Conservation (phyloP, 2,113 vertebrate genomes). For the Lophura nycthemera region DNA sequence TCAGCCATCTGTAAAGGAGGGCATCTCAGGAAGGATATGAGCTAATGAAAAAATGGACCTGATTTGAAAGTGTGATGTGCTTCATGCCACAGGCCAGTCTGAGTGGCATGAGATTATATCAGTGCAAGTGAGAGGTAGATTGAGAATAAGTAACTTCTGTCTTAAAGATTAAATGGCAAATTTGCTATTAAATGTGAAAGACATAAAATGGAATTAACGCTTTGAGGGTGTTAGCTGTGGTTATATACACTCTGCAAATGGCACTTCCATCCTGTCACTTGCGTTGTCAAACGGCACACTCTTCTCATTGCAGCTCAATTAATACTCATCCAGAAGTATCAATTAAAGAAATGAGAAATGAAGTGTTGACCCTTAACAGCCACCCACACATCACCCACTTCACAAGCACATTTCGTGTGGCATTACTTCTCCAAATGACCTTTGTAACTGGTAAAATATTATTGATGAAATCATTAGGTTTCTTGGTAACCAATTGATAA, state of each 20-base stretch:
- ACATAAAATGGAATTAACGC: conserved; percentile 77
- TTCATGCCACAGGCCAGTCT: conserved; percentile 76
- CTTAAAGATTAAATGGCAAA: conserved; percentile 79
- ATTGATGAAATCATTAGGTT: conserved; percentile 67
- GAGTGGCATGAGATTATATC: conserved; percentile 74
- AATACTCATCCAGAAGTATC: conserved; percentile 58
- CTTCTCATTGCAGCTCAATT: conserved; percentile 58
- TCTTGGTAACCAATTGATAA: conserved; percentile 63
- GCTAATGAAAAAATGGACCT: conserved; percentile 92
- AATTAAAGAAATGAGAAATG: conserved; percentile 57
- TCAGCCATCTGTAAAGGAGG: conserved; percentile 94
- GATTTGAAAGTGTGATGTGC: conserved; percentile 86
- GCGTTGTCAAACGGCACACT: conserved; percentile 48
- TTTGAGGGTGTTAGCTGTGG: conserved; percentile 63
- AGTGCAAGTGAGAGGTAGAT: conserved; percentile 70
- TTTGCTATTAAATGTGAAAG: conserved; percentile 81
- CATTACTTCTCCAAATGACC: conserved; percentile 64
- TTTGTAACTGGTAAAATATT: conserved; percentile 65
- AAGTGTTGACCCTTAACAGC: conserved; percentile 46
- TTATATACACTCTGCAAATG: conserved; percentile 43
- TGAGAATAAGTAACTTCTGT: conserved; percentile 82
- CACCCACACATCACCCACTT: conserved; percentile 38
- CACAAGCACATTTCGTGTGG: conserved; percentile 21
- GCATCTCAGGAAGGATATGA: conserved; percentile 85
- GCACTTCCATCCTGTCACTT: conserved; percentile 51